phyloP scores from a whole-genome alignment of 2,113 vertebrate species.

The Silurus glanis region DNA sequence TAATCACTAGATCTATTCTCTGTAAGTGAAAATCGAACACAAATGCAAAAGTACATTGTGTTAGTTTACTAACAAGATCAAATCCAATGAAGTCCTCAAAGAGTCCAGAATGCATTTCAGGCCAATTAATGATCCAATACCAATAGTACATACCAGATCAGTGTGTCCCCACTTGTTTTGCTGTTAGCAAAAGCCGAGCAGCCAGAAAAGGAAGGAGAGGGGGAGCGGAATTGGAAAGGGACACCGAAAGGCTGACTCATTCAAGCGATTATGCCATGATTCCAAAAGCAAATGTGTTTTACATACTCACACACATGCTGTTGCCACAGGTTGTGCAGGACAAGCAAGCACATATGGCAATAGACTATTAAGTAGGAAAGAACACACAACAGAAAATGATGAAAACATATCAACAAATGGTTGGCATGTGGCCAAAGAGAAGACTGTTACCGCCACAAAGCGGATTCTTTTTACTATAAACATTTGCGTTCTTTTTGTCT shows the following conservation, averaged over 20 bases:
- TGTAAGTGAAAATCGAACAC: background rate
- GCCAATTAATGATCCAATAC: background rate
- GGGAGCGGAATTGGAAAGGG: background rate
- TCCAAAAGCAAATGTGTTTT: background rate
- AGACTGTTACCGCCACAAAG: background rate
- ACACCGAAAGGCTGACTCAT: conserved; percentile 24
- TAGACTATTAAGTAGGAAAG: background rate
- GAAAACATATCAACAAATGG: background rate
- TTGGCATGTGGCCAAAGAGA: background rate
- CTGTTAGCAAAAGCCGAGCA: background rate
- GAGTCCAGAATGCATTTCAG: background rate
- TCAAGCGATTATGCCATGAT: background rate
- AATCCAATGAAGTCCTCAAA: background rate
- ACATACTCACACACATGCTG: conserved; percentile 24
- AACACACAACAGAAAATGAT: background rate
- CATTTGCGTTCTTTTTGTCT: too few relatives aligned
- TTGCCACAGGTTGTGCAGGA: too few relatives aligned
- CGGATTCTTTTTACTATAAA: background rate
- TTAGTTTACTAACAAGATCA: background rate
- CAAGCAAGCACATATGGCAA: background rate
- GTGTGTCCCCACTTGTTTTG: background rate
- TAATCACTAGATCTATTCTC: background rate
- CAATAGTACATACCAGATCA: background rate
- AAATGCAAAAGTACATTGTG: background rate
- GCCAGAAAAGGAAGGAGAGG: background rate